Evolutionary conservation across 1,140 invertebrate genomes (phyloP).

Genomic region (Penaeus indicus): DNA sequence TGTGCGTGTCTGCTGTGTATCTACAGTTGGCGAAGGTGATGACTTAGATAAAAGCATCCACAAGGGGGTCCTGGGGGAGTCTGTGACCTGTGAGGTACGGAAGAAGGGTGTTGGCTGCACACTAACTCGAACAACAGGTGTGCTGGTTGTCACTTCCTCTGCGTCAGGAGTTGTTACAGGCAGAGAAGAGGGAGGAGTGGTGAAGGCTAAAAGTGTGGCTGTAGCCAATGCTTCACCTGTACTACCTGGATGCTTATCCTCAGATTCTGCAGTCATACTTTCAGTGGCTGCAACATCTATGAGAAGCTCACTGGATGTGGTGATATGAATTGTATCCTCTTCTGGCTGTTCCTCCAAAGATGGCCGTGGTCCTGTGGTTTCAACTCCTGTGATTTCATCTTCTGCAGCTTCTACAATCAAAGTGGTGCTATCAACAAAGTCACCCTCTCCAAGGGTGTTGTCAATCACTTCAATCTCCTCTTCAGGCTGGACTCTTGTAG

Average conservation of each 20-base stretch:
- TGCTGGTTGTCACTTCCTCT: conserved; percentile 43
- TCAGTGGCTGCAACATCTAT: neutral
- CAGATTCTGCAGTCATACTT: neutral
- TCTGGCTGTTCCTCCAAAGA: neutral
- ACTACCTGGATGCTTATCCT: conserved; percentile 2
- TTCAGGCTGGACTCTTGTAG: neutral
- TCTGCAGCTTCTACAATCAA: neutral
- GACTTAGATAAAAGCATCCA: conserved; percentile 58
- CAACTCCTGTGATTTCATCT: neutral
- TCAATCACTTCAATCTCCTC: conserved; percentile 35
- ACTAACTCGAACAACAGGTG: conserved; percentile 32
- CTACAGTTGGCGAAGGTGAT: conserved; percentile 45
- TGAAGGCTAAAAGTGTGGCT: conserved; percentile 14
- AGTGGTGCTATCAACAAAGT: neutral
- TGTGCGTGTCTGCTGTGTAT: conserved; percentile 41
- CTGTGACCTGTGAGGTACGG: conserved; percentile 42
- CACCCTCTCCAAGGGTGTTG: conserved; percentile 19
- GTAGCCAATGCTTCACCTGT: conserved; percentile 18
- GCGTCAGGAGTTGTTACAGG: conserved; percentile 9
- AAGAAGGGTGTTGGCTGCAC: conserved; percentile 41
- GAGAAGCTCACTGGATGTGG: neutral
- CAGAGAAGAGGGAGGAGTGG: neutral
- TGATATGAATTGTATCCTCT: neutral
- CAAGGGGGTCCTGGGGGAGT: conserved; percentile 55
- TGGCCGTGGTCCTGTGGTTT: conserved; percentile 39